Conservation (phyloP, 1,140 invertebrate species). For the Choristoneura fumiferana region DNA sequence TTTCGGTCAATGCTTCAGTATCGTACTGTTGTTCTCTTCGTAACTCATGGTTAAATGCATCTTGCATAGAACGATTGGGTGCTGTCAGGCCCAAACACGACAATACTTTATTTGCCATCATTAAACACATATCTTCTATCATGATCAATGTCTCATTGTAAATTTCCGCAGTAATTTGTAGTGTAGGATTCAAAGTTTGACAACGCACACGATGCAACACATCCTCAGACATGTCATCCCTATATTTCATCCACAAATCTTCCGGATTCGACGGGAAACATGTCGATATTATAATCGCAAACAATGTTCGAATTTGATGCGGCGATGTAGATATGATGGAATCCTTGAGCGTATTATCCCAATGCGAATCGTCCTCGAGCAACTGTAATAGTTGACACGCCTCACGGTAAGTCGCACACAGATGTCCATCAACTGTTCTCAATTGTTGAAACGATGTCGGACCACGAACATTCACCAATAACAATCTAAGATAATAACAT, state of each 20-base stretch:
- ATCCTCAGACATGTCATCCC: slow-evolving; percentile 43
- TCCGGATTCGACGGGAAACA: slow-evolving; percentile 33
- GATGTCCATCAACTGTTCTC: slow-evolving; percentile 61
- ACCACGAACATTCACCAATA: slow-evolving; percentile 68
- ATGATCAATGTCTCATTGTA: slow-evolving; percentile 58
- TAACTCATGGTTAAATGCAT: slow-evolving; percentile 49
- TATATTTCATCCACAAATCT: slow-evolving; percentile 30
- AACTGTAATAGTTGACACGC: slow-evolving; percentile 45
- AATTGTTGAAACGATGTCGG: slow-evolving; percentile 71
- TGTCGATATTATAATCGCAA: slow-evolving; percentile 41
- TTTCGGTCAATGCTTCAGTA: slow-evolving; percentile 33
- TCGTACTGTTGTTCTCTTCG: slow-evolving; percentile 54
- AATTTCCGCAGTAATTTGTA: slow-evolving; percentile 44
- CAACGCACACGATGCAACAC: slow-evolving; percentile 40
- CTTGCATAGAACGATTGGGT: slow-evolving; percentile 50
- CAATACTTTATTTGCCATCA: slow-evolving; percentile 49
- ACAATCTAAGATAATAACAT: slow-evolving; percentile 57
- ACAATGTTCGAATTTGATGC: slow-evolving; percentile 49
- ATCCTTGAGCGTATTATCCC: slow-evolving; percentile 50
- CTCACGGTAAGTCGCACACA: slow-evolving; percentile 52
- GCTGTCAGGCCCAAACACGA: slow-evolving; percentile 47
- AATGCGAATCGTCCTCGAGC: slow-evolving; percentile 46
- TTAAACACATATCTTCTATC: slow-evolving; percentile 58
- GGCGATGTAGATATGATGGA: slow-evolving; percentile 36
- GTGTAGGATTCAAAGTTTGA: slow-evolving; percentile 29